A percentile compares a stretch with the other conserved stretches of the same genome.
Conservation (phyloP, 2,888 invertebrate genomes). For the Brachyptera risi region DNA sequence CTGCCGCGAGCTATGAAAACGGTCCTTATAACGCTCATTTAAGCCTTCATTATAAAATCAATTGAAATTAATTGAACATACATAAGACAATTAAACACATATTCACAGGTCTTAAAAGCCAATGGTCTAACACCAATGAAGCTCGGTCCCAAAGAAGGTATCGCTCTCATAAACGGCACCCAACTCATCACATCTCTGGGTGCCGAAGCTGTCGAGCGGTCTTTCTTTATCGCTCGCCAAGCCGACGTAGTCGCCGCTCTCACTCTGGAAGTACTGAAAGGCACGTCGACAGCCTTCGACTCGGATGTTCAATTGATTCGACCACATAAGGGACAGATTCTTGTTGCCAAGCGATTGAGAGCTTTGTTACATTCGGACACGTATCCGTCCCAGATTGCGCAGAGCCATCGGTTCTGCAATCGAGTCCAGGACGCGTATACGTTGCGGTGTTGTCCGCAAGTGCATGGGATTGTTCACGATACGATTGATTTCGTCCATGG, state of each 20-base stretch:
- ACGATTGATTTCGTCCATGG: conserved; percentile 58
- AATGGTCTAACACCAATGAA: conserved; percentile 54
- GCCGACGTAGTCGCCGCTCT: conserved; percentile 62
- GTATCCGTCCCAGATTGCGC: conserved; percentile 62
- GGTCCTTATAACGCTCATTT: too few species aligned
- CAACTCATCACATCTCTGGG: conserved; percentile 62
- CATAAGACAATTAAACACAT: too few species aligned
- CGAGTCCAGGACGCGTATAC: conserved; percentile 65
- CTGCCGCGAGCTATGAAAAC: too few species aligned
- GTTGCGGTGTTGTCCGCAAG: conserved; percentile 60
- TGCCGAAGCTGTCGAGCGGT: conserved; percentile 58
- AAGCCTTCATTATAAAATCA: too few species aligned
- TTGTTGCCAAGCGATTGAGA: conserved; percentile 55
- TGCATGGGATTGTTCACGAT: conserved; percentile 62
- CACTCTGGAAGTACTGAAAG: conserved; percentile 61
- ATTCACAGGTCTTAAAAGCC: conserved; percentile 49
- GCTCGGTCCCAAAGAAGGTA: conserved; percentile 59
- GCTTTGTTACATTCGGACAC: conserved; percentile 58
- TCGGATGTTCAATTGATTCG: conserved; percentile 58
- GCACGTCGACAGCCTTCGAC: conserved; percentile 60
- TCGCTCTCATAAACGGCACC: conserved; percentile 63
- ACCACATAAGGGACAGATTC: conserved; percentile 58
- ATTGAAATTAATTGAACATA: too few species aligned
- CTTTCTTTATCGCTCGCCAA: conserved; percentile 54
- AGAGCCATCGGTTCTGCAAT: conserved; percentile 60